These are phyloP conservation scores for Cataglyphis livida DNA, from an alignment of 2,888 invertebrate species.

Conservation along the genomic window DNA sequence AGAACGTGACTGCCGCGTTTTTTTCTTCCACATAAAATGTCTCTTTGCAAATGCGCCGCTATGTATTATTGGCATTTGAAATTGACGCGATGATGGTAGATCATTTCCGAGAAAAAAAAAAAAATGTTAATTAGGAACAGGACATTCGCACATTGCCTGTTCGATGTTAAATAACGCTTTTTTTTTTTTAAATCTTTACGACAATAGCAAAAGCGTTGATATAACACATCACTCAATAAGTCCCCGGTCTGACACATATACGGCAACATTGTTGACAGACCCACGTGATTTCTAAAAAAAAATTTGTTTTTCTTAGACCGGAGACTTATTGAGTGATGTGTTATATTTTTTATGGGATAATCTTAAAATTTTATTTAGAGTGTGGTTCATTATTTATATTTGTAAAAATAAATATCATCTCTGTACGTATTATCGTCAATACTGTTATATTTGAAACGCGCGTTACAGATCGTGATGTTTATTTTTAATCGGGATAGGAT, in stretches of 20 bases:
- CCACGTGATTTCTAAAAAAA: too few relatives aligned
- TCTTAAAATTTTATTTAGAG: not conserved
- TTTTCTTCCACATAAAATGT: conserved; percentile 2
- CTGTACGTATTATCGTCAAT: not conserved
- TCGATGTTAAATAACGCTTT: conserved; percentile 16
- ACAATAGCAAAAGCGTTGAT: not conserved
- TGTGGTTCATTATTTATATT: not conserved
- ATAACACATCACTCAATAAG: too few relatives aligned
- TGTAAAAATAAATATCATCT: not conserved
- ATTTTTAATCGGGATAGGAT: not conserved
- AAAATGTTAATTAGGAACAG: conserved; percentile 11
- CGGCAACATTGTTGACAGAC: too few relatives aligned
- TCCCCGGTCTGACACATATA: too few relatives aligned
- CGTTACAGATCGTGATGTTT: not conserved
- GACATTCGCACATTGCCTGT: not conserved
- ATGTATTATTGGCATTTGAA: conserved; percentile 24
- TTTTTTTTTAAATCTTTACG: conserved; percentile 17
- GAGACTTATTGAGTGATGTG: too few relatives aligned
- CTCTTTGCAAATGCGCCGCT: not conserved
- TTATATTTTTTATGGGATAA: not conserved
- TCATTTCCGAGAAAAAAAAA: not conserved
- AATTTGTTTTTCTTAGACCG: too few relatives aligned
- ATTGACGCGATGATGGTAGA: conserved; percentile 31
- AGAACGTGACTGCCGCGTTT: conserved; percentile 35
- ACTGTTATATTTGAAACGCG: not conserved